Evolutionary conservation across 2,113 vertebrate species (phyloP).

Genomic region (Poeciliopsis turrubarensis): DNA sequence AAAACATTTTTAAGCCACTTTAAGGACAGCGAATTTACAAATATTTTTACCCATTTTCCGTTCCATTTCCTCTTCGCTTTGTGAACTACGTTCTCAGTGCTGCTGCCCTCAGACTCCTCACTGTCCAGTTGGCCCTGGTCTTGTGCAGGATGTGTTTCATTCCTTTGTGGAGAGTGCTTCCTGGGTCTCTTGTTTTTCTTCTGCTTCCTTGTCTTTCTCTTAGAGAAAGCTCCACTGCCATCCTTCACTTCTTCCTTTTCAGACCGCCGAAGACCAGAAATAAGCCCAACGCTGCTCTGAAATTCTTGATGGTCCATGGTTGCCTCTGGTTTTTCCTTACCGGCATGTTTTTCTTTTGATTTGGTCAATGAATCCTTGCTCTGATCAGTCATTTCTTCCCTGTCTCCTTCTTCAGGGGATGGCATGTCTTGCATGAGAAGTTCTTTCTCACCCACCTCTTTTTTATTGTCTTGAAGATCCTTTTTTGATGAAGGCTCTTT

Average conservation of each 20-base stretch:
- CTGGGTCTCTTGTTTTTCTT: slow-evolving; percentile 66
- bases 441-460: slow-evolving; percentile 27
- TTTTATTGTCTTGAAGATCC: slow-evolving; percentile 9
- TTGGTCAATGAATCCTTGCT: slow-evolving; percentile 2
- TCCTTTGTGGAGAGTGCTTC: slow-evolving; percentile 65
- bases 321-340: slow-evolving; percentile 16
- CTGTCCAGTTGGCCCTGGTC: slow-evolving; percentile 28
- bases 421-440: slow-evolving; percentile 37
- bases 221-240: slow-evolving; percentile 45
- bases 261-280: neutral
- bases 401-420: slow-evolving; percentile 39
- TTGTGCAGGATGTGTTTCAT: slow-evolving; percentile 39
- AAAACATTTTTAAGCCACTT: neutral
- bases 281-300: slow-evolving; percentile 18
- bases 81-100: slow-evolving; percentile 47
- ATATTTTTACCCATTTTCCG: slow-evolving; percentile 76
- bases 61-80: slow-evolving; percentile 72
- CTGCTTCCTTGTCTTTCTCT: slow-evolving; percentile 62
- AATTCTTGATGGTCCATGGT: slow-evolving; percentile 23
- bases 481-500: slow-evolving; percentile 2
- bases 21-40: neutral
- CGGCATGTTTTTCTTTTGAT: neutral
- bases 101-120: slow-evolving; percentile 35
- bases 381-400: slow-evolving; percentile 27
- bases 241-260: slow-evolving; percentile 47